Conservation (phyloP, 2,888 invertebrate species). For the Tenthredo mesomela region DNA sequence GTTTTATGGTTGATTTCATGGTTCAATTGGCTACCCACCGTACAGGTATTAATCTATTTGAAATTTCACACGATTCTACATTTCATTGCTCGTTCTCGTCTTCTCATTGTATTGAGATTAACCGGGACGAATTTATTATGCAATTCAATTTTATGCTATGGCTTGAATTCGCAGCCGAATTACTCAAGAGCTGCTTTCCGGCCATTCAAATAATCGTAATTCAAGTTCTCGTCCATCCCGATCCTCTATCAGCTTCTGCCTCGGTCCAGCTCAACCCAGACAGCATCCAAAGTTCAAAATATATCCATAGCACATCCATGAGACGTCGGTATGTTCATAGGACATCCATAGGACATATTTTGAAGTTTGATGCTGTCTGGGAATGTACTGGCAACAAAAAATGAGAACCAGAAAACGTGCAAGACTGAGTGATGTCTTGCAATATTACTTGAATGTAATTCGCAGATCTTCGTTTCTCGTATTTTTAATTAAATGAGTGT, state of each 20-base stretch:
- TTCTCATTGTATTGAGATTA: background rate
- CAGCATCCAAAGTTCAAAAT: no score
- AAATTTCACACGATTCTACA: constrained; percentile 27
- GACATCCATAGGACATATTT: no score
- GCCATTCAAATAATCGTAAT: background rate
- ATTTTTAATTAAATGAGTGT: background rate
- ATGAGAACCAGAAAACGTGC: background rate
- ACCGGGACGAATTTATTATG: background rate
- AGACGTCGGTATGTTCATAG: no score
- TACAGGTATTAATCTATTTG: background rate
- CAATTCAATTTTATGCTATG: background rate
- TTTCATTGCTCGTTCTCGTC: background rate
- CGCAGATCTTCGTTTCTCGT: background rate
- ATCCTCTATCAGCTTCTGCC: background rate
- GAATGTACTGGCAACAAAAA: background rate
- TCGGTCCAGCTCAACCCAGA: background rate
- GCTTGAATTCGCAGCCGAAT: background rate
- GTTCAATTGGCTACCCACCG: background rate
- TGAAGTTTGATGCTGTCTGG: no score
- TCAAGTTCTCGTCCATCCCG: background rate
- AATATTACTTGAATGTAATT: background rate
- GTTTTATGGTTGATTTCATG: background rate
- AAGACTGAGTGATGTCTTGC: no score
- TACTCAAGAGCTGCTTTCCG: background rate
- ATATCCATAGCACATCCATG: no score